A percentile compares a stretch with the other conserved stretches of the same genome.
These are phyloP conservation scores for Patella ulyssiponensis DNA, from an alignment of 2,888 invertebrate genomes.

Conservation along the genomic window DNA sequence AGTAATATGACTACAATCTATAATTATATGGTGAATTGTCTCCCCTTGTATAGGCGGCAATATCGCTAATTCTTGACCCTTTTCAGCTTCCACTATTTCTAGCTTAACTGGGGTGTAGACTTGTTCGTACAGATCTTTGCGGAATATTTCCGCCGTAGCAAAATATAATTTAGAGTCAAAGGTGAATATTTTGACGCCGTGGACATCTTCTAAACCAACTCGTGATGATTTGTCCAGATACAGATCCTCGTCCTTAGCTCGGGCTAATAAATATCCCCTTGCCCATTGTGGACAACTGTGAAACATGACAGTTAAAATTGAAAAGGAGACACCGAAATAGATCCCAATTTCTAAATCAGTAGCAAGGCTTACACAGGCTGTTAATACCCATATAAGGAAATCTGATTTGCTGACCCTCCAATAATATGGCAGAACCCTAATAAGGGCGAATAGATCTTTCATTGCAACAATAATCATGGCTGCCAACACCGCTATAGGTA, in stretches of 20 bases:
- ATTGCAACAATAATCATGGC: slow-evolving; percentile 73
- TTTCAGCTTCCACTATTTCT: neutral
- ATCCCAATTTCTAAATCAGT: slow-evolving; percentile 61
- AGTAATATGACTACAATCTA: slow-evolving; percentile 61
- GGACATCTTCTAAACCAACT: slow-evolving; percentile 16
- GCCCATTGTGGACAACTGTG: slow-evolving; percentile 41
- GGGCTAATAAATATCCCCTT: slow-evolving; percentile 37
- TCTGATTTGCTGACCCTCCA: slow-evolving; percentile 85
- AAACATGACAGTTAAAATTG: slow-evolving; percentile 49
- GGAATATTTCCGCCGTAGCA: slow-evolving; percentile 32
- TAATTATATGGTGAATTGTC: slow-evolving; percentile 42
- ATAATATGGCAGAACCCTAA: slow-evolving; percentile 79
- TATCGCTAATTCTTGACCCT: slow-evolving; percentile 3
- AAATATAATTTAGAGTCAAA: neutral
- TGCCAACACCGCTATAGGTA: slow-evolving; percentile 68
- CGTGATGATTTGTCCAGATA: slow-evolving; percentile 17
- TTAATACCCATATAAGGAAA: slow-evolving; percentile 74
- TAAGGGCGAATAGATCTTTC: slow-evolving; percentile 76
- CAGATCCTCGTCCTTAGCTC: slow-evolving; percentile 34
- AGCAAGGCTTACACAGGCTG: slow-evolving; percentile 48
- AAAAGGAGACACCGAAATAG: slow-evolving; percentile 51
- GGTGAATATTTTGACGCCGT: neutral
- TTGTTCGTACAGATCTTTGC: slow-evolving; percentile 23
- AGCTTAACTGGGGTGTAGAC: slow-evolving; percentile 14
- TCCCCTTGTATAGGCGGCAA: slow-evolving; percentile 8